These are phyloP conservation scores for Corydoras sp. DNA, from an alignment of 2,113 vertebrate genomes.

Conservation along the genomic window DNA sequence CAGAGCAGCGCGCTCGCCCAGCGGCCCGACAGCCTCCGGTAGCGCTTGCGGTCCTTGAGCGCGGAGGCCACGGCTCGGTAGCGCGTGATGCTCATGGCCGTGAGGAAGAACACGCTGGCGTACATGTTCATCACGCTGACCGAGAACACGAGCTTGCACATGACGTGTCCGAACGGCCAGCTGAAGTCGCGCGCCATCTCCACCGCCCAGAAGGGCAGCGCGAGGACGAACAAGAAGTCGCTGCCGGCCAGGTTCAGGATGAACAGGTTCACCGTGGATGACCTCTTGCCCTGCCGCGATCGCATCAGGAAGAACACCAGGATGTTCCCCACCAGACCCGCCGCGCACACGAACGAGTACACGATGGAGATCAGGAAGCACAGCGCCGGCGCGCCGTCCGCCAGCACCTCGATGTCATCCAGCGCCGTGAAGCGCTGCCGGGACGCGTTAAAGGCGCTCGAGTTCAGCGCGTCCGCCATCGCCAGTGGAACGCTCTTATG, in stretches of 20 bases:
- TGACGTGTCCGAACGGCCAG: slow-evolving; percentile 85
- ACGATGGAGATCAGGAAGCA: slow-evolving; percentile 77
- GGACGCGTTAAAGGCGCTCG: slow-evolving; percentile 29
- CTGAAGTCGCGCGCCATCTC: slow-evolving; percentile 85
- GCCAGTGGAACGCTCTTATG: slow-evolving; percentile 29
- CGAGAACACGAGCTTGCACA: slow-evolving; percentile 84
- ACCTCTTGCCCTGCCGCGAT: slow-evolving; percentile 71
- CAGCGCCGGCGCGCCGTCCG: slow-evolving; percentile 63
- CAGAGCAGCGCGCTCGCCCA: slow-evolving; percentile 74
- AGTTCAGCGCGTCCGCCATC: slow-evolving; percentile 51
- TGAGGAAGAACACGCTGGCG: slow-evolving; percentile 90
- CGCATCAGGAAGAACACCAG: slow-evolving; percentile 87
- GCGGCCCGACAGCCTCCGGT: slow-evolving; percentile 53
- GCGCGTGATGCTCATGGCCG: slow-evolving; percentile 85
- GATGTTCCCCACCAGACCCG: slow-evolving; percentile 83
- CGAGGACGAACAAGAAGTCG: slow-evolving; percentile 89
- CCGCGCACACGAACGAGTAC: slow-evolving; percentile 83
- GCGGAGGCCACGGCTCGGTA: slow-evolving; percentile 83
- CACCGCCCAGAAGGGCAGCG: slow-evolving; percentile 88
- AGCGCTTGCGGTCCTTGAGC: slow-evolving; percentile 66
- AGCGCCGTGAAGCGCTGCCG: slow-evolving; percentile 46
- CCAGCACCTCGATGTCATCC: slow-evolving; percentile 57
- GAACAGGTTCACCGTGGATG: slow-evolving; percentile 84
- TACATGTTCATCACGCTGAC: slow-evolving; percentile 92
- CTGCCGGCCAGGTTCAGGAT: slow-evolving; percentile 84